These are phyloP conservation scores for Stichopus chloronotus DNA, from an alignment of 35 echinoderm and acorn worm genomes.

Conservation along the genomic window DNA sequence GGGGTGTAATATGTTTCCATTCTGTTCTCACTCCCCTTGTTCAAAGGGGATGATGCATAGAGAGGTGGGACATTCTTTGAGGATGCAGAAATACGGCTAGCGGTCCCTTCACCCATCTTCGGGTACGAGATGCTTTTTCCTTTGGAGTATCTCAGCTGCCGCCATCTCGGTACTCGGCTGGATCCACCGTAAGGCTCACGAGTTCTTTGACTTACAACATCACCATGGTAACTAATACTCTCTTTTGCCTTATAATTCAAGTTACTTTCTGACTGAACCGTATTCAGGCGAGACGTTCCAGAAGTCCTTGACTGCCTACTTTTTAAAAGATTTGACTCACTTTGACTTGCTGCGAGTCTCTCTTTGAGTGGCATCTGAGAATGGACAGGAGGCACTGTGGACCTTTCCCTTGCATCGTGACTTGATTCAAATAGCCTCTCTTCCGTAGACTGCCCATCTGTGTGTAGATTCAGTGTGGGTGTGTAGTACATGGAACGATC, in stretches of 20 bases:
- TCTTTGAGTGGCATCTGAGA: neutral
- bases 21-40: neutral
- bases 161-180: conserved; percentile 13
- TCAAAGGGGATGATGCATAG: neutral
- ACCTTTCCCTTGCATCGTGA: too few species aligned
- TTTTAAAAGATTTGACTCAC: neutral
- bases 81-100: neutral
- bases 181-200: neutral
- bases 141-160: conserved; percentile 38
- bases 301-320: neutral
- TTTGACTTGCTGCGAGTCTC: neutral
- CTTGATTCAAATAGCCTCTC: neutral
- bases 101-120: neutral
- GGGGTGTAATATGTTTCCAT: neutral
- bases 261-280: neutral
- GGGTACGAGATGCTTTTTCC: neutral
- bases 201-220: neutral
- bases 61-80: neutral
- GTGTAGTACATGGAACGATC: neutral
- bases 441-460: neutral
- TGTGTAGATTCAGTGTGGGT: neutral
- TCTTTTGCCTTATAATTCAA: conserved; percentile 1
- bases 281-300: neutral
- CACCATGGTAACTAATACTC: neutral
- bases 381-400: neutral